Evolutionary conservation across 2,888 invertebrate species (phyloP).

Genomic region (Junonia oenone): DNA sequence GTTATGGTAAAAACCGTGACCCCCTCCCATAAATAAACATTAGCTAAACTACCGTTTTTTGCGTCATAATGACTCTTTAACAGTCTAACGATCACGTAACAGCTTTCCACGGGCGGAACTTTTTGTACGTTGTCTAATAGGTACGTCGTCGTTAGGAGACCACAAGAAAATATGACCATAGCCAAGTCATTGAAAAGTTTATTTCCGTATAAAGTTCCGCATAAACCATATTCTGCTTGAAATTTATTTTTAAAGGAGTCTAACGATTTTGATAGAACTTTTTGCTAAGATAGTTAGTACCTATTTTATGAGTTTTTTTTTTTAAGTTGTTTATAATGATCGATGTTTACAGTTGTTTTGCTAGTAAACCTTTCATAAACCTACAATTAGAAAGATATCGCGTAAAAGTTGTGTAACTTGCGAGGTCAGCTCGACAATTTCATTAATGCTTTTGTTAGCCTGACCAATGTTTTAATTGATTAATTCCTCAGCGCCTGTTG

Average conservation of each 20-base stretch:
- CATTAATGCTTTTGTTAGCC: constrained; percentile 44
- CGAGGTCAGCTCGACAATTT: constrained; percentile 43
- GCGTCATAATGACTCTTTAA: constrained; percentile 22
- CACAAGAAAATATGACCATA: constrained; percentile 10
- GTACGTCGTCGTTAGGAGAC: constrained; percentile 37
- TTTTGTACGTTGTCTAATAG: constrained; percentile 22
- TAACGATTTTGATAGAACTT: too few relatives aligned
- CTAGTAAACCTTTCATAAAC: constrained; percentile 62
- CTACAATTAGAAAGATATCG: constrained; percentile 44
- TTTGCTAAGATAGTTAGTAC: too few relatives aligned
- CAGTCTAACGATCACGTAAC: constrained; percentile 19
- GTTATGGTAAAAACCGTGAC: constrained; percentile 2
- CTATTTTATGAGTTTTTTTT: too few relatives aligned
- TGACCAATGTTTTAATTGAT: constrained; percentile 36
- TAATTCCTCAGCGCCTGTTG: not conserved
- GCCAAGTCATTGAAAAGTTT: not conserved
- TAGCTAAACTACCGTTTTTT: constrained; percentile 22
- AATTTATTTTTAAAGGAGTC: too few relatives aligned
- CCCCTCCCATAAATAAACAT: constrained; percentile 10
- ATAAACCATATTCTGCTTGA: too few relatives aligned
- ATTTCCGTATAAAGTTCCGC: too few relatives aligned
- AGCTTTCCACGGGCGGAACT: constrained; percentile 18
- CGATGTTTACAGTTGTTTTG: too few relatives aligned
- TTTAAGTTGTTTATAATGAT: too few relatives aligned
- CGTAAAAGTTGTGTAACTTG: constrained; percentile 61